These are phyloP conservation scores for Volucella bombylans DNA, from an alignment of 2,888 invertebrate genomes.

Conservation along the genomic window DNA sequence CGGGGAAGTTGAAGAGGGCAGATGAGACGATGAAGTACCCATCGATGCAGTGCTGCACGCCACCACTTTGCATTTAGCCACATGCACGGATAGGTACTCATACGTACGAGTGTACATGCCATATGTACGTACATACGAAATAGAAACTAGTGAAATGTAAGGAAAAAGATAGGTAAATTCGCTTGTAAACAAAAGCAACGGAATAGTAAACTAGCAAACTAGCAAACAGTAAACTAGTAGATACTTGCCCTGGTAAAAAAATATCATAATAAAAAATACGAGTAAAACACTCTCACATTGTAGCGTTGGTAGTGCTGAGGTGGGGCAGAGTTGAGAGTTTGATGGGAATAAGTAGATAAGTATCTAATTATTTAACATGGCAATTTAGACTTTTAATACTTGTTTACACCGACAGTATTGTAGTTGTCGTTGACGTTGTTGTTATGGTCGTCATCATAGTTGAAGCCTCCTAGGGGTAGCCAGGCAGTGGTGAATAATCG, in stretches of 20 bases:
- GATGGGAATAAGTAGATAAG: conserved; percentile 60
- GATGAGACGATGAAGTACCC: conserved; percentile 27
- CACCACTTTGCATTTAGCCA: conserved; percentile 55
- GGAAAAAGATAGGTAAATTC: conserved; percentile 25
- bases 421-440: conserved; percentile 29
- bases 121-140: conserved; percentile 13
- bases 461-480: background rate
- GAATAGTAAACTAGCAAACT: conserved; percentile 30
- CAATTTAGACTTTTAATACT: conserved; percentile 68
- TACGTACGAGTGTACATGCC: no score
- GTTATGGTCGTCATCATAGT: conserved; percentile 7
- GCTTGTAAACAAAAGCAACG: conserved; percentile 41
- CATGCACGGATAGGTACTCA: conserved; percentile 25
- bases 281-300: conserved; percentile 11
- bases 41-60: conserved; percentile 68
- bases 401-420: conserved; percentile 60
- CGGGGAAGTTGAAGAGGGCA: background rate
- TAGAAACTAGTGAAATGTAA: conserved; percentile 62
- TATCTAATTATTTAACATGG: conserved; percentile 69
- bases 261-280: conserved; percentile 4
- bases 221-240: conserved; percentile 21
- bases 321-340: conserved; percentile 30
- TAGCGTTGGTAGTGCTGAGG: background rate
- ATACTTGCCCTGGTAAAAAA: background rate
- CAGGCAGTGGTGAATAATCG: conserved; percentile 12